Percentiles rank a stretch among this genome's conserved stretches.
Conservation (phyloP, 2,797 vertebrate genomes). For the Gambelia wislizenii region DNA sequence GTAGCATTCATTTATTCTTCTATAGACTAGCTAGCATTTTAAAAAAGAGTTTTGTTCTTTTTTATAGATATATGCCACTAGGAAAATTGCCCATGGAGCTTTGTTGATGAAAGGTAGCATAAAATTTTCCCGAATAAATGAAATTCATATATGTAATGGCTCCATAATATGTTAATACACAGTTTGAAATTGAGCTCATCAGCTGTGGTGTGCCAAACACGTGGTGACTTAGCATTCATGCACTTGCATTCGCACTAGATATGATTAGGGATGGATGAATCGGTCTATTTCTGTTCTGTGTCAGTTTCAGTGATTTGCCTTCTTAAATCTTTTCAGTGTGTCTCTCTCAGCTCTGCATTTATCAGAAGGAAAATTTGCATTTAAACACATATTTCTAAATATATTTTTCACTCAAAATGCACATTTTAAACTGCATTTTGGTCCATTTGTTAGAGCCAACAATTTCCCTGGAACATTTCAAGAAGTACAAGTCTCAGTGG, state of each 20-base stretch:
- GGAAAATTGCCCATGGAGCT: background rate
- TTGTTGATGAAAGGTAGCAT: background rate
- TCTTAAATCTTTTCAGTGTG: background rate
- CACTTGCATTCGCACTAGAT: background rate
- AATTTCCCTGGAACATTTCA: background rate
- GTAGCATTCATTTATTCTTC: background rate
- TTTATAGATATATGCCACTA: background rate
- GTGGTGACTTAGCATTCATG: background rate
- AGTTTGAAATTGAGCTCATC: background rate
- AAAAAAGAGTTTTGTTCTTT: background rate
- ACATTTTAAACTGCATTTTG: background rate
- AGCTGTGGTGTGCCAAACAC: background rate
- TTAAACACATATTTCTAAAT: background rate
- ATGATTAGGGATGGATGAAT: background rate
- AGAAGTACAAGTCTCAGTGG: background rate
- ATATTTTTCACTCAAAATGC: background rate
- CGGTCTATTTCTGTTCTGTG: background rate
- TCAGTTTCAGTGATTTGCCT: background rate
- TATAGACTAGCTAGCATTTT: background rate
- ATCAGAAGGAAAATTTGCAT: background rate
- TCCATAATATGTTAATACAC: background rate
- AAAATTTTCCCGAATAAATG: constrained; percentile 2
- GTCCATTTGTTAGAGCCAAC: background rate
- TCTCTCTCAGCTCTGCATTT: background rate
- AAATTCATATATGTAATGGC: background rate